These are phyloP conservation scores for Meloidogyne hapla DNA, from an alignment of 1,140 invertebrate genomes.

Conservation along the genomic window DNA sequence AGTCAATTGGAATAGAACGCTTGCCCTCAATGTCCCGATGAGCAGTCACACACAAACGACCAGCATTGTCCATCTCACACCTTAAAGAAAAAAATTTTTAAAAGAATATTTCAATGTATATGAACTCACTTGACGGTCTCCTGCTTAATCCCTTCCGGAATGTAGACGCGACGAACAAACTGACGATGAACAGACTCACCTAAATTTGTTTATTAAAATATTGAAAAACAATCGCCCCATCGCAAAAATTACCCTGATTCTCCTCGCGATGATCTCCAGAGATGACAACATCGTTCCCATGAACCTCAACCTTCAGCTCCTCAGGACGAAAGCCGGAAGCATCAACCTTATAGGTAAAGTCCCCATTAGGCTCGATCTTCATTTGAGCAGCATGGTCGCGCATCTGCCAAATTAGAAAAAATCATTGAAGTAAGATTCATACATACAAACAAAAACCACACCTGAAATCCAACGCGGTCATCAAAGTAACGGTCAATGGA, in stretches of 20 bases:
- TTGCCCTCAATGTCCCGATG: background rate
- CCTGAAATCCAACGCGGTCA: no score
- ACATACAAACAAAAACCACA: no score
- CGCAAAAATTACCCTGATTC: background rate
- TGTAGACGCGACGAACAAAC: conserved; percentile 17
- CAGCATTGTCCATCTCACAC: conserved; percentile 17
- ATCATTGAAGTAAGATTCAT: no score
- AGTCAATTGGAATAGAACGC: conserved; percentile 18
- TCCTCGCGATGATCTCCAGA: conserved; percentile 9
- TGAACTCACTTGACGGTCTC: background rate
- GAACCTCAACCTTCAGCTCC: background rate
- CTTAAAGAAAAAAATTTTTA: background rate
- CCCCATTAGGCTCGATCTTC: conserved; percentile 2
- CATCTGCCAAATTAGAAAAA: background rate
- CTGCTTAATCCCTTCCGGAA: conserved; percentile 16
- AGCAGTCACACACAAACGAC: background rate
- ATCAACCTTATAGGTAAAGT: conserved; percentile 1
- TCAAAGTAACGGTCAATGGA: no score
- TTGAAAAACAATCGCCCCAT: background rate
- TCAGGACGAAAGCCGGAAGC: background rate
- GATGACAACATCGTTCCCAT: conserved; percentile 2
- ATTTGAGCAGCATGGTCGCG: conserved; percentile 9
- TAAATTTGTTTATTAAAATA: background rate
- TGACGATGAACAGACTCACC: conserved; percentile 21
- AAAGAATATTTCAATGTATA: no score